Percentiles rank a stretch among this genome's conserved stretches.
Conservation (phyloP, 2,113 vertebrate genomes). For the Hyaena hyaena region DNA sequence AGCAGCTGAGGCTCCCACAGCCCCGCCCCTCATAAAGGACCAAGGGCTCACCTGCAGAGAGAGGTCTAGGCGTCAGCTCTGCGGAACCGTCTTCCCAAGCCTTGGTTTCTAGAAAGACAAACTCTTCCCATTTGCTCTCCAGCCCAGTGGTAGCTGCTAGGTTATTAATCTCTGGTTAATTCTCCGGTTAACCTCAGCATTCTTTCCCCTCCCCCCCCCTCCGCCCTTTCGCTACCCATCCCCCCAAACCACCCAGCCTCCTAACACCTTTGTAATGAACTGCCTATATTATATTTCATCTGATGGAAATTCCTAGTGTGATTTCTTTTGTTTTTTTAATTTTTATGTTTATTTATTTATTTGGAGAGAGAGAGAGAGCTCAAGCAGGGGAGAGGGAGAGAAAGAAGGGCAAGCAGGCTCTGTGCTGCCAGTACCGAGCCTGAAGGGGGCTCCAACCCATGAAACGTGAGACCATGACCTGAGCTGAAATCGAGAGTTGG, state of each 20-base stretch:
- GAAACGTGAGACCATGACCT: too few species aligned
- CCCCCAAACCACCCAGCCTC: neutral
- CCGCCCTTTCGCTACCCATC: neutral
- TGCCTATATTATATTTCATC: neutral
- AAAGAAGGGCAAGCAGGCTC: too few species aligned
- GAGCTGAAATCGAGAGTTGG: too few species aligned
- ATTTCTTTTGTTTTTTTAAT: neutral
- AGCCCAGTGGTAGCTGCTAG: neutral
- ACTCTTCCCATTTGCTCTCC: neutral
- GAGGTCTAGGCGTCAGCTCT: neutral
- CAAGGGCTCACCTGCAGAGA: neutral
- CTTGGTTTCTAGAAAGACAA: neutral
- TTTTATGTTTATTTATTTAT: too few species aligned
- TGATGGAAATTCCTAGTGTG: neutral
- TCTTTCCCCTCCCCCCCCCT: neutral
- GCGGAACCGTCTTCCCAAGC: neutral
- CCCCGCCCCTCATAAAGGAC: rapidly evolving
- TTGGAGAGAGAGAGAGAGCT: too few species aligned
- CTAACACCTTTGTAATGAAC: neutral
- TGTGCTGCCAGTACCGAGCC: too few species aligned
- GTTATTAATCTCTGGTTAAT: neutral
- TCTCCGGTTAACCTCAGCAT: neutral
- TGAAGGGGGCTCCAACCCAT: too few species aligned
- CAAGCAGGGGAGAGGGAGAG: too few species aligned
- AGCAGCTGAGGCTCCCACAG: neutral